A percentile compares a stretch with the other conserved stretches of the same genome.
phyloP scores from a whole-genome alignment of 2,888 invertebrate species.

The Leucophora obtusa region DNA sequence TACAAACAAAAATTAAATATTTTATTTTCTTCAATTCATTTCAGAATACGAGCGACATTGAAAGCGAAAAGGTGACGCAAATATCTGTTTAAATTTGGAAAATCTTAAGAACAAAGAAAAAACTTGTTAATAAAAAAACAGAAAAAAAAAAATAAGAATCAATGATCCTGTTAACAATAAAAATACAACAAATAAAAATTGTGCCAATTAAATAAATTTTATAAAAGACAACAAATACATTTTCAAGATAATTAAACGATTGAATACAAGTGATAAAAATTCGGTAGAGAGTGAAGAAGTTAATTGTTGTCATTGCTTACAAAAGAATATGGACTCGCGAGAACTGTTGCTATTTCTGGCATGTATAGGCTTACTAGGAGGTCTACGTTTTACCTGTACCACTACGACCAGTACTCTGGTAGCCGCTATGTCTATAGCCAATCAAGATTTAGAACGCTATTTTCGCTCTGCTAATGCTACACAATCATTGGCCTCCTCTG shows the following conservation, averaged over 20 bases:
- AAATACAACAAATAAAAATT: not conserved
- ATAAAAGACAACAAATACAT: not conserved
- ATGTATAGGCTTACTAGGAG: slow-evolving; percentile 69
- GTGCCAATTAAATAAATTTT: slow-evolving; percentile 2
- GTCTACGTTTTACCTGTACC: slow-evolving; percentile 70
- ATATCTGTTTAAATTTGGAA: slow-evolving; percentile 1
- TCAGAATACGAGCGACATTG: slow-evolving; percentile 53
- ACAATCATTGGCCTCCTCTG: slow-evolving; percentile 70
- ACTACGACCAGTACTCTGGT: slow-evolving; percentile 73
- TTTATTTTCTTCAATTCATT: slow-evolving; percentile 37
- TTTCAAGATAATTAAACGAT: too few relatives aligned
- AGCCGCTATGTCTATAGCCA: slow-evolving; percentile 76
- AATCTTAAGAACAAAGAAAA: not conserved
- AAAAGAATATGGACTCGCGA: slow-evolving; percentile 69
- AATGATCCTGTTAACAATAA: slow-evolving; percentile 12
- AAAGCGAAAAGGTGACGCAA: slow-evolving; percentile 39
- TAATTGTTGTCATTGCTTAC: not conserved
- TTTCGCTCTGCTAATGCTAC: slow-evolving; percentile 73
- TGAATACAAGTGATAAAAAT: not conserved
- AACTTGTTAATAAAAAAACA: not conserved
- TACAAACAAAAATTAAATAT: slow-evolving; percentile 13
- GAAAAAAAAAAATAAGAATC: not conserved
- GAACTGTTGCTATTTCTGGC: slow-evolving; percentile 69
- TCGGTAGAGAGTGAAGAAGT: not conserved
- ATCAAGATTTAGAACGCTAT: slow-evolving; percentile 76